phyloP scores from a whole-genome alignment of 2,888 invertebrate genomes.

The Calliphora vomitoria region DNA sequence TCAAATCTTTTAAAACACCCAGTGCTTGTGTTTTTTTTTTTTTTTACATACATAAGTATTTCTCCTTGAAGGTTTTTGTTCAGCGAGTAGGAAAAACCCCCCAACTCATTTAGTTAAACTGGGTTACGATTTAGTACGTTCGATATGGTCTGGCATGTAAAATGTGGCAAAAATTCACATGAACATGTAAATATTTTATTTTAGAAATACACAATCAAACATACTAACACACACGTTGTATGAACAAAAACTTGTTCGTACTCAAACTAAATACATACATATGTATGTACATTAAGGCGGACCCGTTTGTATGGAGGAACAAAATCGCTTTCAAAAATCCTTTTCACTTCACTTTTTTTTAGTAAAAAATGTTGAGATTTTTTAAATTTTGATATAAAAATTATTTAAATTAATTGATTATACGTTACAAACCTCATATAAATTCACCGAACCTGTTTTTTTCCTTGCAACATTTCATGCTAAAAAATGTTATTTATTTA shows the following conservation, averaged over 20 bases:
- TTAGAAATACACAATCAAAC: conserved; percentile 5
- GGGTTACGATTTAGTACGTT: conserved; percentile 57
- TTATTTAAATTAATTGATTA: too few relatives aligned
- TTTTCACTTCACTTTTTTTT: too few relatives aligned
- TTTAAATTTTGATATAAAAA: too few relatives aligned
- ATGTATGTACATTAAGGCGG: background rate
- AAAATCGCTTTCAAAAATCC: too few relatives aligned
- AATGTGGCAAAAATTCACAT: conserved; percentile 55
- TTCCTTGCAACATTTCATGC: too few relatives aligned
- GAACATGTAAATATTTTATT: conserved; percentile 35
- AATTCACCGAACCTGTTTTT: too few relatives aligned
- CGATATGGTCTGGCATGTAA: conserved; percentile 45
- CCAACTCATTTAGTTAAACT: conserved; percentile 48
- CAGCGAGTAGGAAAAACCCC: conserved; percentile 26
- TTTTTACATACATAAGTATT: background rate
- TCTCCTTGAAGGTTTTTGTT: conserved; percentile 53
- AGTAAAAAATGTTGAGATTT: too few relatives aligned
- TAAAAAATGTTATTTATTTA: too few relatives aligned
- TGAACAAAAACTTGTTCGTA: background rate
- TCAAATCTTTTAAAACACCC: conserved; percentile 63
- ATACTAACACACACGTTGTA: too few relatives aligned
- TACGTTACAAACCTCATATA: too few relatives aligned
- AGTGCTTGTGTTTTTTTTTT: background rate
- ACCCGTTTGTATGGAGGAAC: too few relatives aligned
- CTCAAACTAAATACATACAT: background rate